These are phyloP conservation scores for Sebastes iracundus DNA, from an alignment of 2,797 vertebrate species.

Conservation along the genomic window DNA sequence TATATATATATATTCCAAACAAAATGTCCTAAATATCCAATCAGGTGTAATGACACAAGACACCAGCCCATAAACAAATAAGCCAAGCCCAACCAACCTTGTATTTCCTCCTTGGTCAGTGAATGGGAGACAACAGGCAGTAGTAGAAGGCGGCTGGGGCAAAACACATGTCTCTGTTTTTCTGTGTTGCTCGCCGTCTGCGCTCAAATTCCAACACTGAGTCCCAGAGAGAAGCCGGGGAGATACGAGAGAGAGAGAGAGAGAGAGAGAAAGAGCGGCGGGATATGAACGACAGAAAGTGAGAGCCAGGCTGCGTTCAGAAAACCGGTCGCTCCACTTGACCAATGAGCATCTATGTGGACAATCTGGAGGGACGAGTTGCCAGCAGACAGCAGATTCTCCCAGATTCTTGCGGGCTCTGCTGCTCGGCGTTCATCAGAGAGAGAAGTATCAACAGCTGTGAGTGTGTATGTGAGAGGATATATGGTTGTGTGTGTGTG, in stretches of 20 bases:
- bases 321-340: slow-evolving; percentile 47
- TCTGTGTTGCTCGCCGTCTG: slow-evolving; percentile 19
- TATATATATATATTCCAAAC: not conserved
- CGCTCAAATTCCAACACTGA: slow-evolving; percentile 48
- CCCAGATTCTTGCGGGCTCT: slow-evolving; percentile 35
- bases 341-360: not conserved
- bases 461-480: slow-evolving; percentile 63
- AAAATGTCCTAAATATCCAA: not conserved
- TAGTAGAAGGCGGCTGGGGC: slow-evolving; percentile 47
- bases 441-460: slow-evolving; percentile 74
- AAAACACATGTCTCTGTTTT: slow-evolving; percentile 74
- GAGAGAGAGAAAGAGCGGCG: slow-evolving; percentile 20
- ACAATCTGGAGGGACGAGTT: not conserved
- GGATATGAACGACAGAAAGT: slow-evolving; percentile 1
- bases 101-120: slow-evolving; percentile 63
- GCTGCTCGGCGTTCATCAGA: slow-evolving; percentile 43
- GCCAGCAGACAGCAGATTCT: slow-evolving; percentile 37
- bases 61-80: slow-evolving; percentile 15
- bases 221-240: slow-evolving; percentile 27
- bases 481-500: slow-evolving; percentile 1
- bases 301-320: slow-evolving; percentile 14
- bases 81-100: slow-evolving; percentile 64
- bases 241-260: slow-evolving; percentile 9
- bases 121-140: slow-evolving; percentile 55
- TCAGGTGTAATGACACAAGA: slow-evolving; percentile 5